A percentile compares a stretch with the other conserved stretches of the same genome.
Conservation (phyloP, 2,888 invertebrate genomes). For the Caenorhabditis imperialis region DNA sequence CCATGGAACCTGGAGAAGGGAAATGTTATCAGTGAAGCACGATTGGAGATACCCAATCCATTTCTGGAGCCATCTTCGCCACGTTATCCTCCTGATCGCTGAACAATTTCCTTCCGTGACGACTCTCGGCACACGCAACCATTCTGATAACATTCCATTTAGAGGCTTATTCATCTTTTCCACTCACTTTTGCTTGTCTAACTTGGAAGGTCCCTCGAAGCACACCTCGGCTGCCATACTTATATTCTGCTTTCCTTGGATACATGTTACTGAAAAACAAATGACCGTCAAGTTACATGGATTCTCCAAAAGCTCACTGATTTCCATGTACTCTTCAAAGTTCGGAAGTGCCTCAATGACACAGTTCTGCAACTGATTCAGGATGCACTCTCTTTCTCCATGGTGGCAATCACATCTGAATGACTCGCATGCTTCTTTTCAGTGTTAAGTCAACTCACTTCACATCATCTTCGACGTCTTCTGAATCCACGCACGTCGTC, state of each 20-base stretch:
- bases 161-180: neutral
- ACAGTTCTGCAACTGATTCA: slow-evolving; percentile 49
- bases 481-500: slow-evolving; percentile 34
- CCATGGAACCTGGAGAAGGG: slow-evolving; percentile 41
- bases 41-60: slow-evolving; percentile 33
- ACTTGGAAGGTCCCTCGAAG: slow-evolving; percentile 17
- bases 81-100: slow-evolving; percentile 26
- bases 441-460: slow-evolving; percentile 4
- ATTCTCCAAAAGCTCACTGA: slow-evolving; percentile 11
- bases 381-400: slow-evolving; percentile 43
- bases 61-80: slow-evolving; percentile 23
- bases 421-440: neutral
- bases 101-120: slow-evolving; percentile 37
- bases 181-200: slow-evolving; percentile 20
- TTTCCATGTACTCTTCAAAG: slow-evolving; percentile 38
- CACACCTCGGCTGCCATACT: slow-evolving; percentile 36
- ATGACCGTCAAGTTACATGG: neutral
- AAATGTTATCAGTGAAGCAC: neutral
- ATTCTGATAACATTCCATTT: slow-evolving; percentile 18
- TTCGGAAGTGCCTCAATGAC: slow-evolving; percentile 51
- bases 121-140: slow-evolving; percentile 42
- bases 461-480: slow-evolving; percentile 25
- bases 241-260: slow-evolving; percentile 50
- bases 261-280: slow-evolving; percentile 42
- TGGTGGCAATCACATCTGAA: slow-evolving; percentile 54